phyloP scores from a whole-genome alignment of 2,113 vertebrate genomes.

The Pseudopodoces humilis region DNA sequence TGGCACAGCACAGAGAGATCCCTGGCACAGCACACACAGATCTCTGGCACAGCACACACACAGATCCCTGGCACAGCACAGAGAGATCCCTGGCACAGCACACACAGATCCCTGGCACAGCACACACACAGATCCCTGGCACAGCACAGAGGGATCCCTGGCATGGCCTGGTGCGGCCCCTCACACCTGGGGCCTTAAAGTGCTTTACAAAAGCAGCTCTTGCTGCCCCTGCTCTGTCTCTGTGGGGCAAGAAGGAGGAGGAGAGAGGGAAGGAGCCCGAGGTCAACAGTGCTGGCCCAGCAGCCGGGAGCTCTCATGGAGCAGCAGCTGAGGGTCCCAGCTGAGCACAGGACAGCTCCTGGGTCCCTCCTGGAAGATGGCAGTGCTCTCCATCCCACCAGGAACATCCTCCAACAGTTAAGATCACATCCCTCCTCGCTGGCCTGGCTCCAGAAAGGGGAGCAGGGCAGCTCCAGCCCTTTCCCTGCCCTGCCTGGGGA shows the following conservation, averaged over 20 bases:
- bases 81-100: too few species aligned
- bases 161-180: not conserved
- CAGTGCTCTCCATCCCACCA: not conserved
- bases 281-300: not conserved
- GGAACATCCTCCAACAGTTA: too few species aligned
- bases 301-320: not conserved
- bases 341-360: not conserved
- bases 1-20: not conserved
- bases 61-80: not conserved
- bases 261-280: not conserved
- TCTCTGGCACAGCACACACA: not conserved
- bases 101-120: not conserved
- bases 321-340: not conserved
- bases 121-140: not conserved
- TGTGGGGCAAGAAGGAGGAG: not conserved
- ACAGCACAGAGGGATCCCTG: not conserved
- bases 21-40: not conserved
- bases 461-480: not conserved
- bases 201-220: constrained; percentile 43
- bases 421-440: accelerated
- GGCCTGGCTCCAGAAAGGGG: not conserved
- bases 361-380: not conserved
- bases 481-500: not conserved
- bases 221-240: not conserved
- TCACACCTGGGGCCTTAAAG: not conserved